phyloP scores from a whole-genome alignment of 2,113 vertebrate species.

The Nematolebias whitei region DNA sequence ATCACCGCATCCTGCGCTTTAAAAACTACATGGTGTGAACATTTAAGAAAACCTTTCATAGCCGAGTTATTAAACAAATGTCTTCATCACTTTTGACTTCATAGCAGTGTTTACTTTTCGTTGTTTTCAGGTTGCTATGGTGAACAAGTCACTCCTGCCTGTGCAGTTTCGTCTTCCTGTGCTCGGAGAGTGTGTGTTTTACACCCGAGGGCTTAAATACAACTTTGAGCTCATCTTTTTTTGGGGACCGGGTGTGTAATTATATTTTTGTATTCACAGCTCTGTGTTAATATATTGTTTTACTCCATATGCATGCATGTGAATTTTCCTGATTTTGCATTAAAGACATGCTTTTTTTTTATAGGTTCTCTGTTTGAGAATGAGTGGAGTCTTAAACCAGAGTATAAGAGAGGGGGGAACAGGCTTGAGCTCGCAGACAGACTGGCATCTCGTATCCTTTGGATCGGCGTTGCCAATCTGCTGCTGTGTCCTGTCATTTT shows the following conservation, averaged over 20 bases:
- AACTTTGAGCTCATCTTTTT: slow-evolving; percentile 99
- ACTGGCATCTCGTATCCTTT: slow-evolving; percentile 92
- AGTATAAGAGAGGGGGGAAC: slow-evolving; percentile 93
- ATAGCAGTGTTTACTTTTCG: slow-evolving; percentile 18
- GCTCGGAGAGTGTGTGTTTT: slow-evolving; percentile 89
- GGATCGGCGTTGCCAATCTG: slow-evolving; percentile 97
- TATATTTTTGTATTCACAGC: background rate
- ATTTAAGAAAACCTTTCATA: background rate
- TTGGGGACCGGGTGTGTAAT: slow-evolving; percentile 89
- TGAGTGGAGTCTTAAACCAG: slow-evolving; percentile 93
- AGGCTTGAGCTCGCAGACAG: slow-evolving; percentile 92
- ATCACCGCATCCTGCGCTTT: slow-evolving; percentile 97
- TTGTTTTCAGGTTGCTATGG: slow-evolving; percentile 84
- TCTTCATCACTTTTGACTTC: background rate
- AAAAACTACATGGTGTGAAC: slow-evolving; percentile 95
- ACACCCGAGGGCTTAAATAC: slow-evolving; percentile 96
- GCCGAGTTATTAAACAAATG: background rate
- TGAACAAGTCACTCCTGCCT: slow-evolving; percentile 96
- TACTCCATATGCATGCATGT: background rate
- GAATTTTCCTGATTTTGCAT: background rate
- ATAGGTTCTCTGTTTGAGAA: slow-evolving; percentile 95
- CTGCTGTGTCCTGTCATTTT: slow-evolving; percentile 95
- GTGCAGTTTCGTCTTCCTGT: slow-evolving; percentile 89
- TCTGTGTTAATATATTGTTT: background rate
- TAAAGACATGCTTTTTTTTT: background rate